Conservation (phyloP, 1,140 invertebrate species). For the Hydropsyche tenuis region DNA sequence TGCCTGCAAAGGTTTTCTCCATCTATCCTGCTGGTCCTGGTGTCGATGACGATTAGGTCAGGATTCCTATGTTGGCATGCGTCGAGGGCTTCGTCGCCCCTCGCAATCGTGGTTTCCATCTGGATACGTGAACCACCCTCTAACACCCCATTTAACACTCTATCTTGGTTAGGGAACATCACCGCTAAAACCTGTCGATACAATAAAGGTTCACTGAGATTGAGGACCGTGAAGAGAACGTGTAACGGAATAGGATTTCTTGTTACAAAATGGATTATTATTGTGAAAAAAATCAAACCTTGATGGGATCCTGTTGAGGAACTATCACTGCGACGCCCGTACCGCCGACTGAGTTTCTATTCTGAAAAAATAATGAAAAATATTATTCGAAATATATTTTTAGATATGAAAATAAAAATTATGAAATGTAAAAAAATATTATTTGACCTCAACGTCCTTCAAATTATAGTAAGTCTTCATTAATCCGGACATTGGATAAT, state of each 20-base stretch:
- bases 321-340: conserved; percentile 36
- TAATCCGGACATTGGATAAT: no score
- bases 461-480: no score
- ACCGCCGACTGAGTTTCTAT: conserved; percentile 39
- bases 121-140: conserved; percentile 39
- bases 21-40: conserved; percentile 33
- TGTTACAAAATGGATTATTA: no score
- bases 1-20: conserved; percentile 48
- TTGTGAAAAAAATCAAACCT: no score
- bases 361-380: conserved; percentile 45
- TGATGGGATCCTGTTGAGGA: conserved; percentile 44
- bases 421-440: no score
- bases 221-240: no score
- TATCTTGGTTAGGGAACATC: conserved; percentile 46
- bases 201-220: neutral
- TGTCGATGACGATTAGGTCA: conserved; percentile 38
- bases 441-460: no score
- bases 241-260: no score
- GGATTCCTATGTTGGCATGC: conserved; percentile 37
- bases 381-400: neutral
- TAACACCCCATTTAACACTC: conserved; percentile 35
- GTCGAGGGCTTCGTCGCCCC: conserved; percentile 39
- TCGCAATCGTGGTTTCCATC: conserved; percentile 27
- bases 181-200: conserved; percentile 41
- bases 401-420: no score